phyloP scores from a whole-genome alignment of 2,888 invertebrate genomes.

The Cheilosia impressa region DNA sequence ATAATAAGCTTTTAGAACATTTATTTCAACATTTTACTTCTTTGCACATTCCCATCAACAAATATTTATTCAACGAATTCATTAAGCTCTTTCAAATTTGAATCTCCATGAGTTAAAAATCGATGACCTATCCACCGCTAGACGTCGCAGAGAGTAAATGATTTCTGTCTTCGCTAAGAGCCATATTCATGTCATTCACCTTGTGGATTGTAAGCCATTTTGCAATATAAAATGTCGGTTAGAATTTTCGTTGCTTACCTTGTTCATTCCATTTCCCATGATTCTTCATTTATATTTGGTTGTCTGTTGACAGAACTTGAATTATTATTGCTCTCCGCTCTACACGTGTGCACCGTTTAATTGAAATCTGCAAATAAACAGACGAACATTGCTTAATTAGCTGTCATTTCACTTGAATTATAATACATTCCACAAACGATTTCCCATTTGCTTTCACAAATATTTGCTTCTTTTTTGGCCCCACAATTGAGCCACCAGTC shows the following conservation, averaged over 20 bases:
- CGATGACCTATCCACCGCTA: neutral
- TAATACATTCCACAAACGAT: constrained; percentile 26
- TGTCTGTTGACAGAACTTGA: constrained; percentile 51
- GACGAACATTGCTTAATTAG: constrained; percentile 11
- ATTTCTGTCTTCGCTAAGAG: neutral
- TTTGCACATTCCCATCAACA: no score
- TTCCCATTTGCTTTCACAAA: constrained; percentile 27
- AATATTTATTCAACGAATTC: no score
- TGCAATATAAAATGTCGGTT: neutral
- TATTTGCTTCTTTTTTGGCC: constrained; percentile 32
- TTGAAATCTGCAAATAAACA: constrained; percentile 51
- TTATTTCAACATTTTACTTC: no score
- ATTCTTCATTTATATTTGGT: constrained; percentile 82
- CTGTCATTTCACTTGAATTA: neutral
- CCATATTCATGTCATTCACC: neutral
- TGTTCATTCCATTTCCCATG: constrained; percentile 97
- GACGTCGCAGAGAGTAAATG: neutral
- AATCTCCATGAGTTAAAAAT: neutral
- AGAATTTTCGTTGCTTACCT: constrained; percentile 85
- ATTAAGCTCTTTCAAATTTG: no score
- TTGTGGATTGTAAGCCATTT: constrained; percentile 17
- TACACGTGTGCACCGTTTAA: constrained; percentile 19
- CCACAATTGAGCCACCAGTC: constrained; percentile 26
- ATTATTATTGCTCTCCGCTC: constrained; percentile 39
- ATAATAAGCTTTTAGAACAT: no score